A percentile compares a stretch with the other conserved stretches of the same genome.
Conservation (phyloP, 2,797 vertebrate genomes). For the Falco biarmicus region DNA sequence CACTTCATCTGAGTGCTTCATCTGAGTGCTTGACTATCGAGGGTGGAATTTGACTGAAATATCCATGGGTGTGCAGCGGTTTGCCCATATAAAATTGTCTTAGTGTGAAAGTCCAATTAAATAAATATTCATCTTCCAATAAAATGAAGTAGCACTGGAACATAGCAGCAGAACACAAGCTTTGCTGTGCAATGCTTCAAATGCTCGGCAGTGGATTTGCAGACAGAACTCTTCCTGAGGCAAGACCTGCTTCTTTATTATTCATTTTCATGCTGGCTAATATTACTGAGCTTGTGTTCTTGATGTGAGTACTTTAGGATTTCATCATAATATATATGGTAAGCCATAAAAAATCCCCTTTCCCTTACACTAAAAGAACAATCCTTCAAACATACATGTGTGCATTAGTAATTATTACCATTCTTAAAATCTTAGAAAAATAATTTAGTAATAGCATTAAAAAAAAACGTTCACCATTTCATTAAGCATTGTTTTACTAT, state of each 20-base stretch:
- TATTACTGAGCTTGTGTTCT: background rate
- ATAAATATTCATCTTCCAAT: background rate
- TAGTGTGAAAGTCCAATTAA: background rate
- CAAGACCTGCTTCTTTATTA: background rate
- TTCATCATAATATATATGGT: background rate
- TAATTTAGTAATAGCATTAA: conserved; percentile 20
- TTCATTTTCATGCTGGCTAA: background rate
- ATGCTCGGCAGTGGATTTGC: background rate
- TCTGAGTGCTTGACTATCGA: background rate
- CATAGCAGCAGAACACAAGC: background rate
- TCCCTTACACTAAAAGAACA: background rate
- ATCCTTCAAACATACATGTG: background rate
- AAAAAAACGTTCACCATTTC: background rate
- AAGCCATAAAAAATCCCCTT: background rate
- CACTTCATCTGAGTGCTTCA: background rate
- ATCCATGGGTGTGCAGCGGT: no score
- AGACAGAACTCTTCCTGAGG: background rate
- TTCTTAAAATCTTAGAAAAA: conserved; percentile 55
- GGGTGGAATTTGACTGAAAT: background rate
- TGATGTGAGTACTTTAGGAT: background rate
- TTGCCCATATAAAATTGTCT: background rate
- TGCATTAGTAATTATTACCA: background rate
- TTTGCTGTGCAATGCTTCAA: background rate
- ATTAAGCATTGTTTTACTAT: conserved; percentile 39
- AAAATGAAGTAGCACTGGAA: background rate